Evolutionary conservation across 2,113 vertebrate species (phyloP).

Genomic region (Eudorcas thomsonii): DNA sequence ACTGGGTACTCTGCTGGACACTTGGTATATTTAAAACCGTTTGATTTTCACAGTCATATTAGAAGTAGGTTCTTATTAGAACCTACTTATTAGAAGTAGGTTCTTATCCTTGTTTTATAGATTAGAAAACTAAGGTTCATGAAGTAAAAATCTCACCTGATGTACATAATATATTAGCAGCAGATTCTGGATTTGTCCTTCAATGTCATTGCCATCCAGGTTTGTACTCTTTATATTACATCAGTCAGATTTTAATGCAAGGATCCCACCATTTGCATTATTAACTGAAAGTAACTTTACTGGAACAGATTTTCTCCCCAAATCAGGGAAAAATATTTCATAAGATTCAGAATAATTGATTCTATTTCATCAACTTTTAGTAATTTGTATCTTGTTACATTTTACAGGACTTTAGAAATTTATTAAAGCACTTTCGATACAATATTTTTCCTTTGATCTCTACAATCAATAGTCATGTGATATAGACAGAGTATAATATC

Average conservation of each 20-base stretch:
- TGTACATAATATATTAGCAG: not conserved
- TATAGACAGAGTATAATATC: not conserved
- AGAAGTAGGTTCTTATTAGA: not conserved
- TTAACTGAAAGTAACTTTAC: not conserved
- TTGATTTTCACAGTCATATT: not conserved
- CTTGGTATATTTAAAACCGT: not conserved
- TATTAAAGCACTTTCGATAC: not conserved
- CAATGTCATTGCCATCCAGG: not conserved
- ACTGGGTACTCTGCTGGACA: not conserved
- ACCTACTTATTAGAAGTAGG: not conserved
- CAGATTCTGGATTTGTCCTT: not conserved
- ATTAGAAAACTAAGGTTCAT: not conserved
- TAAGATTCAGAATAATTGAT: slow-evolving; percentile 20
- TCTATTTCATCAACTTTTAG: slow-evolving; percentile 16
- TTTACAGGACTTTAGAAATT: not conserved
- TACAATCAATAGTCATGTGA: not conserved
- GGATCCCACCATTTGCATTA: not conserved
- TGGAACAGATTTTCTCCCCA: not conserved
- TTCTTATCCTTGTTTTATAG: not conserved
- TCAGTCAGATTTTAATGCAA: not conserved
- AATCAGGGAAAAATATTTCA: not conserved
- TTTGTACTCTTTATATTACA: not conserved
- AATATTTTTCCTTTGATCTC: slow-evolving; percentile 9
- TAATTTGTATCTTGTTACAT: not conserved
- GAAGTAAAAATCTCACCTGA: not conserved